Evolutionary conservation across 2,113 vertebrate genomes (phyloP).

Genomic region (Sterna hirundo): DNA sequence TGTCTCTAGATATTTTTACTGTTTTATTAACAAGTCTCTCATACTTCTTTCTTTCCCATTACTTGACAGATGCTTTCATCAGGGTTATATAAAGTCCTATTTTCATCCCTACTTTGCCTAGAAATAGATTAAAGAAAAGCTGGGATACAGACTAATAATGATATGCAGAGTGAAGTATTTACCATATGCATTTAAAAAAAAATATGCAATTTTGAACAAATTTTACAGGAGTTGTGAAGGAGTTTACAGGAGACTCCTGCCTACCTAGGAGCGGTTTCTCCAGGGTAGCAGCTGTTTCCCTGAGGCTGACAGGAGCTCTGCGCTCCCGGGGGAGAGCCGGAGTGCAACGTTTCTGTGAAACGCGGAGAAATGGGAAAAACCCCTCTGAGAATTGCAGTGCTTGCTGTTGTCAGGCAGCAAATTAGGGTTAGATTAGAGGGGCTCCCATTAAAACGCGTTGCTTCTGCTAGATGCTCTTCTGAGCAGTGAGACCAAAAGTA

Average conservation of each 20-base stretch:
- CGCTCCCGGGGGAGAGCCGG: fast-evolving
- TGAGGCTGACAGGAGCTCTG: not conserved
- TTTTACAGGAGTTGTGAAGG: not conserved
- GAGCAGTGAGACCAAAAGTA: not conserved
- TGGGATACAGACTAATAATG: not conserved
- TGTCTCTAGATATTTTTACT: not conserved
- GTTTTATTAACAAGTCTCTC: conserved; percentile 9
- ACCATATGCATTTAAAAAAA: not conserved
- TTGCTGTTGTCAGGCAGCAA: not conserved
- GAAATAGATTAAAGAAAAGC: conserved; percentile 12
- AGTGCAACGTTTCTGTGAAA: not conserved
- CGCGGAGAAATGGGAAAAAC: not conserved
- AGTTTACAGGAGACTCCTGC: not conserved
- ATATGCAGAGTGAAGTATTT: not conserved
- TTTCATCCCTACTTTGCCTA: not conserved
- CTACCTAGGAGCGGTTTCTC: not conserved
- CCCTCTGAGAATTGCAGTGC: not conserved
- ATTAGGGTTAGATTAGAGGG: not conserved
- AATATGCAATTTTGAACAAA: not conserved
- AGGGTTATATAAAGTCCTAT: not conserved
- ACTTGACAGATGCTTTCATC: conserved; percentile 41
- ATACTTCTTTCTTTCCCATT: not conserved
- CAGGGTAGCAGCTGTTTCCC: not conserved
- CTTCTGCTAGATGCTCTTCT: not conserved
- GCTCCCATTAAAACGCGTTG: not conserved